Evolutionary conservation across 2,888 invertebrate genomes (phyloP), one percentile per base, ranked within the genome.

Genomic region (Crocallis elinguaria): DNA sequence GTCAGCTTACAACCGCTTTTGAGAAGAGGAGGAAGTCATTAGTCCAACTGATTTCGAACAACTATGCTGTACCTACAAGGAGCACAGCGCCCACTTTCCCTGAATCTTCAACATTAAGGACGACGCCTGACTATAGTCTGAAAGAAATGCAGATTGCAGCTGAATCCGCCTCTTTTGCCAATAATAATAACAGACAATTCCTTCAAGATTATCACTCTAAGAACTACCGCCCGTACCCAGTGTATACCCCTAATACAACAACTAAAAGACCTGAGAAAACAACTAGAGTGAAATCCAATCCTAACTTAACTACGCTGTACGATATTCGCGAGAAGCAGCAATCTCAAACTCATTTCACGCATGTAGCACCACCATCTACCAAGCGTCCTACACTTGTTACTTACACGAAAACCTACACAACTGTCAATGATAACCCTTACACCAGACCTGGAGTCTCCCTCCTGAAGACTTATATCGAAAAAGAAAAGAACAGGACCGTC

Each of bases 101-200:
- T 1, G 90, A 92, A 44, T 74, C 80, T 1, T 80, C 86, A 0
- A 79, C 84, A 0, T 81, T 79, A 30, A 84, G 79, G 69, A 79
- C 77, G n/a, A 82, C 86, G 9, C 78, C 86, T 0, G 84, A 92
- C 50, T 71, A 81, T 21, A 91, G 75, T 52, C 67, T 87, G 1
- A 92, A 82, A 55, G 95, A 96, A 79, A 93, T 93, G 72, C 96
- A 96, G 75, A 92, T 94, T 0, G 93, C 94, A 0, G 95, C 96
- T 6, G 96, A 96, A 81, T 94, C 95, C 5, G 95, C 95, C 0
- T 95, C 96, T 0, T 96, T 96, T 73, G 94, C 93, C 1, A 93
- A 93, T 29, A 90, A 87, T 46, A 89, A 90, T 55, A 86, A 89
- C 60, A 79, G 88, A 46, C 88, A 92, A 63, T 86, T 79, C 54